Evolutionary conservation across 2,797 vertebrate species (phyloP).

Genomic region (Enteromius trimaculatus): DNA sequence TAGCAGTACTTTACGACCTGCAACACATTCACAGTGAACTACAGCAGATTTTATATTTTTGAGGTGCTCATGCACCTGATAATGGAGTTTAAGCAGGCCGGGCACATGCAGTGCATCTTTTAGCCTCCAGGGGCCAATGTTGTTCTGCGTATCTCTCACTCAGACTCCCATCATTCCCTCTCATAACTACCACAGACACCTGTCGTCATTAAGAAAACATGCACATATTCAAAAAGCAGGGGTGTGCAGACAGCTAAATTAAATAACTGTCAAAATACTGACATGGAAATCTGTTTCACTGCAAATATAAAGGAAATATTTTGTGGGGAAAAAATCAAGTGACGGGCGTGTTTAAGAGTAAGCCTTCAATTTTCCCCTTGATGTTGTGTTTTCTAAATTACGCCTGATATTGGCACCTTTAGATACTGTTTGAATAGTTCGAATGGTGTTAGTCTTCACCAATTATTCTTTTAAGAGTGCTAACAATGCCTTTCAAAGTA

Average conservation of each 20-base stretch:
- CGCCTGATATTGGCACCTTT: neutral
- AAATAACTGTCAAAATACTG: slow-evolving; percentile 55
- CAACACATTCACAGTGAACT: neutral
- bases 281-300: slow-evolving; percentile 40
- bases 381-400: slow-evolving; percentile 35
- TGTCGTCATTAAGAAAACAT: slow-evolving; percentile 60
- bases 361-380: slow-evolving; percentile 32
- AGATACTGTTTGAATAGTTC: slow-evolving; percentile 23
- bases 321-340: slow-evolving; percentile 21
- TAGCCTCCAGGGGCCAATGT: slow-evolving; percentile 73
- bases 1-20: slow-evolving; percentile 6
- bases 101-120: neutral
- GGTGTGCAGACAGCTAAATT: slow-evolving; percentile 51
- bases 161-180: neutral
- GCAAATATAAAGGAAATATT: slow-evolving; percentile 35
- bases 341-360: slow-evolving; percentile 9
- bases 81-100: neutral
- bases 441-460: neutral
- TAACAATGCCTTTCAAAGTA: slow-evolving; percentile 7
- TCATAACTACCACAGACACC: slow-evolving; percentile 51
- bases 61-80: slow-evolving; percentile 10
- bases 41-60: slow-evolving; percentile 29
- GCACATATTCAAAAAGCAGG: slow-evolving; percentile 47
- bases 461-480: slow-evolving; percentile 29
- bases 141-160: slow-evolving; percentile 57